phyloP scores from a whole-genome alignment of 1,140 invertebrate genomes.

The Penaeus indicus region DNA sequence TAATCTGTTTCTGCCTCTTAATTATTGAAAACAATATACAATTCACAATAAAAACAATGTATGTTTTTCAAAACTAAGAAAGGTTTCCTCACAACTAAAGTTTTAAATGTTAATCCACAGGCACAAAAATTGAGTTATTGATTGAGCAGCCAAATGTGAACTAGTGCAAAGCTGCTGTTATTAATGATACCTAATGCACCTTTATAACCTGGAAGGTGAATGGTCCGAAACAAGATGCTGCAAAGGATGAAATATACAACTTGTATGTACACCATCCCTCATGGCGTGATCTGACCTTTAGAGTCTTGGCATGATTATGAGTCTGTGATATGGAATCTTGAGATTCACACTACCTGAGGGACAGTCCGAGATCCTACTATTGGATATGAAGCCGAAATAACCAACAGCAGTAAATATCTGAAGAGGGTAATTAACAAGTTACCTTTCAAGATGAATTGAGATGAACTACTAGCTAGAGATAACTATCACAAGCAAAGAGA shows the following conservation, averaged over 20 bases:
- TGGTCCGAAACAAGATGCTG: slow-evolving; percentile 43
- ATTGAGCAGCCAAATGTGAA: slow-evolving; percentile 37
- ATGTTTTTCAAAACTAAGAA: slow-evolving; percentile 10
- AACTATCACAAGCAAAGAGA: slow-evolving; percentile 61
- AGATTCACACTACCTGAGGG: slow-evolving; percentile 21
- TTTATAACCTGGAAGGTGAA: slow-evolving; percentile 33
- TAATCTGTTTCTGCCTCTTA: neutral
- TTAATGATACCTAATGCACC: slow-evolving; percentile 32
- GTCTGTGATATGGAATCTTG: neutral
- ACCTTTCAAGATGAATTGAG: slow-evolving; percentile 53
- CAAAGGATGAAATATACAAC: slow-evolving; percentile 43
- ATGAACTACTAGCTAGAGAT: slow-evolving; percentile 58
- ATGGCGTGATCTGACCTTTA: slow-evolving; percentile 2
- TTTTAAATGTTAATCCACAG: slow-evolving; percentile 32
- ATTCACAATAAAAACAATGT: too few relatives aligned
- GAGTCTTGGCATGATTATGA: neutral
- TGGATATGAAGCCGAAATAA: slow-evolving; percentile 54
- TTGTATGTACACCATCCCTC: slow-evolving; percentile 32
- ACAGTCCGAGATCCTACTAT: slow-evolving; percentile 25
- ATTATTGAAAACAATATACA: too few relatives aligned
- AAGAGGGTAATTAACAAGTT: slow-evolving; percentile 29
- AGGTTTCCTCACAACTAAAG: slow-evolving; percentile 1
- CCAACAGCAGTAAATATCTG: slow-evolving; percentile 24
- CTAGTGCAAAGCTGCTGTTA: slow-evolving; percentile 50
- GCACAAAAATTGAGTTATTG: slow-evolving; percentile 34